Percentiles rank a stretch among this genome's conserved stretches.
Evolutionary conservation across 1,140 invertebrate species (phyloP).

Genomic region (Episyrphus balteatus): DNA sequence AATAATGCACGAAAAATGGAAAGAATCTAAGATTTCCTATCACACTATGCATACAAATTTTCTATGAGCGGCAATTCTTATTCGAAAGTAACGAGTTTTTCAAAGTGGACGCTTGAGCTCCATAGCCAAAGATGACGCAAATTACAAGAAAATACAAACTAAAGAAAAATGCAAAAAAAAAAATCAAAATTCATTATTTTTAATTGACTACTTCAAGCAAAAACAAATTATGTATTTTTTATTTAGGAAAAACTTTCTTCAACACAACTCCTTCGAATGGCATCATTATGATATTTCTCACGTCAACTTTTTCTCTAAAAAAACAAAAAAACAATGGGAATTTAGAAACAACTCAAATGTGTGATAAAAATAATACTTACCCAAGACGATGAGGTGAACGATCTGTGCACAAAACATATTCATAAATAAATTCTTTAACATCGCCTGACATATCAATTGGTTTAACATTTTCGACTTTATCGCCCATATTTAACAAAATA

Average conservation of each 20-base stretch:
- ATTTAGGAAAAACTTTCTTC: too few species aligned
- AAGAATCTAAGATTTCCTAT: too few species aligned
- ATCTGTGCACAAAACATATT: conserved; percentile 20
- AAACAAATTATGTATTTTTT: background rate
- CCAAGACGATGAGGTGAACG: conserved; percentile 18
- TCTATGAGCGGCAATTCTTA: too few species aligned
- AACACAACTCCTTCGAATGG: conserved; percentile 25
- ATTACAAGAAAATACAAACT: too few species aligned
- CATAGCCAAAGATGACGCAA: too few species aligned
- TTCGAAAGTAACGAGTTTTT: too few species aligned
- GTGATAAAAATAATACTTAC: conserved; percentile 6
- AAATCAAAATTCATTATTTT: too few species aligned
- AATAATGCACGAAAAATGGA: too few species aligned
- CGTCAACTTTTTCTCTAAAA: conserved; percentile 16
- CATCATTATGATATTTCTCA: conserved; percentile 19
- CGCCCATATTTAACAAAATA: conserved; percentile 27
- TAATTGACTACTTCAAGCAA: too few species aligned
- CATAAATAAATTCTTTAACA: conserved; percentile 15
- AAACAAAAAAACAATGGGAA: background rate
- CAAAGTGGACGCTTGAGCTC: too few species aligned
- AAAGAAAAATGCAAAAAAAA: background rate
- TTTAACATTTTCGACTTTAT: background rate
- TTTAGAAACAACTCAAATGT: background rate
- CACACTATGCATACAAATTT: too few species aligned
- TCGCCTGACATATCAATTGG: conserved; percentile 11